Evolutionary conservation across 1,140 invertebrate species (phyloP).

Genomic region (Drosophila tani): DNA sequence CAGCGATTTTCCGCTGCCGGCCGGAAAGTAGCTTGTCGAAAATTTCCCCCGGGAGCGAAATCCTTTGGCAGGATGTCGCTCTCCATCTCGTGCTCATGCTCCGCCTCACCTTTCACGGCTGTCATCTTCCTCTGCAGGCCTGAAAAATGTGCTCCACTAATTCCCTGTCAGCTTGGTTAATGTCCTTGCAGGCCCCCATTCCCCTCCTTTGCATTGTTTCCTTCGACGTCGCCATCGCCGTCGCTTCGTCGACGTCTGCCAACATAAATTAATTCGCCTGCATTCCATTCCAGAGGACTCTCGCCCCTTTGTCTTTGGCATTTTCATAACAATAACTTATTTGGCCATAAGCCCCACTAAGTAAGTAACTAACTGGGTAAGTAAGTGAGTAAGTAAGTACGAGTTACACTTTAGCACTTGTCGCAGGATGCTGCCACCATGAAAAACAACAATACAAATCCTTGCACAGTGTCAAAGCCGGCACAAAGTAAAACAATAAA

Average conservation of each 20-base stretch:
- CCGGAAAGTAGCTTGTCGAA: slow-evolving; percentile 1
- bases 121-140: slow-evolving; percentile 31
- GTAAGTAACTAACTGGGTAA: slow-evolving; percentile 69
- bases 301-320: slow-evolving; percentile 24
- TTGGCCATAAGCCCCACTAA: slow-evolving; percentile 46
- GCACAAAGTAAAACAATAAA: slow-evolving; percentile 68
- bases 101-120: slow-evolving; percentile 26
- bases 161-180: slow-evolving; percentile 55
- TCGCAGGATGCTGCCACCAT: slow-evolving; percentile 36
- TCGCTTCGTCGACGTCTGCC: slow-evolving; percentile 6
- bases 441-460: slow-evolving; percentile 21
- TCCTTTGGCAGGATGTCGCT: not conserved
- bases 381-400: slow-evolving; percentile 54
- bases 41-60: slow-evolving; percentile 3
- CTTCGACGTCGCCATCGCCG: not conserved
- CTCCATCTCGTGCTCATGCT: not conserved
- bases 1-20: not conserved
- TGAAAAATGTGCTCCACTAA: slow-evolving; percentile 54
- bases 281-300: slow-evolving; percentile 21
- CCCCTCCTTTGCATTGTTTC: slow-evolving; percentile 13
- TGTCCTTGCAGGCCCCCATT: slow-evolving; percentile 23
- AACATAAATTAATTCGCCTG: slow-evolving; percentile 55
- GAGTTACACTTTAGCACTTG: slow-evolving; percentile 58
- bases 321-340: slow-evolving; percentile 57
- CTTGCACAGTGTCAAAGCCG: slow-evolving; percentile 1